These are phyloP conservation scores for Aptenodytes forsteri DNA, from an alignment of 2,113 vertebrate species.

Conservation along the genomic window DNA sequence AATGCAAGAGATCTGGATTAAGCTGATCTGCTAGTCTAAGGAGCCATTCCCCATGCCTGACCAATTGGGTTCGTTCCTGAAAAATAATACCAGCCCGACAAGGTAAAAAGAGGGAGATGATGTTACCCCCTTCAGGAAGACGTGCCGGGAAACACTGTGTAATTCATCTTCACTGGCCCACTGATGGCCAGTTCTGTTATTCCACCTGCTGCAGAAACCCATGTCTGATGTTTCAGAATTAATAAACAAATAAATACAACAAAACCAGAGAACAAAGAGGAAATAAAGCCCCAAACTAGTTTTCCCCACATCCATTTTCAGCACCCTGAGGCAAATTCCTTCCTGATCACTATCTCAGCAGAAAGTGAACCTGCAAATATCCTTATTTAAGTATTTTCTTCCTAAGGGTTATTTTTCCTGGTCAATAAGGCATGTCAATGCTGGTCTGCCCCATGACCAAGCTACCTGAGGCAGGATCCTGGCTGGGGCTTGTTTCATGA, in stretches of 20 bases:
- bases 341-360: not conserved
- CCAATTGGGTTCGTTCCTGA: not conserved
- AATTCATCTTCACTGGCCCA: not conserved
- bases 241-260: not conserved
- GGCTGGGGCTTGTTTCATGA: not conserved
- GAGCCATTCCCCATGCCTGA: not conserved
- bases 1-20: conserved; percentile 8
- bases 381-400: not conserved
- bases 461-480: not conserved
- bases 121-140: not conserved
- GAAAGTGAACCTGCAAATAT: not conserved
- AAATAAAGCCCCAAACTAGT: not conserved
- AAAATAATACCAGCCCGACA: not conserved
- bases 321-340: not conserved
- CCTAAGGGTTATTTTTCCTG: not conserved
- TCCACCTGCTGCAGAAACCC: not conserved
- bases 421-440: not conserved
- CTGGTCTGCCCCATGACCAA: not conserved
- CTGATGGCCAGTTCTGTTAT: not conserved
- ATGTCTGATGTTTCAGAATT: not conserved
- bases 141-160: not conserved
- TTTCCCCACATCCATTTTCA: not conserved
- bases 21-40: not conserved
- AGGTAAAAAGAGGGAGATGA: not conserved
- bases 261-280: not conserved